Evolutionary conservation across 2,797 vertebrate species (phyloP).

Genomic region (Nannoperca obscura): DNA sequence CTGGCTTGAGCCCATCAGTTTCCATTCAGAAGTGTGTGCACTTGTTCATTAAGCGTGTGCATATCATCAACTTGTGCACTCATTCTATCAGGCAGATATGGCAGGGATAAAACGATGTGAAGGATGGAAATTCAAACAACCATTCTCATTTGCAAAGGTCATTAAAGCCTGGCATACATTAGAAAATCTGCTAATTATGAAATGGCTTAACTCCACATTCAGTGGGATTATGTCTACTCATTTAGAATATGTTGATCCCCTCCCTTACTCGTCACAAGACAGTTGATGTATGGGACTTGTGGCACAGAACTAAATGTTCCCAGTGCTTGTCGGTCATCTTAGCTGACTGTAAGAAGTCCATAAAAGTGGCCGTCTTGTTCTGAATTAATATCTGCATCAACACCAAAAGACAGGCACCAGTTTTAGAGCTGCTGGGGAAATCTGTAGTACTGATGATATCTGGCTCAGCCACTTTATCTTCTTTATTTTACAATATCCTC

Average conservation of each 20-base stretch:
- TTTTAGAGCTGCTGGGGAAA: constrained; percentile 55
- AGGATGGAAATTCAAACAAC: constrained; percentile 85
- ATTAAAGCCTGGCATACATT: constrained; percentile 86
- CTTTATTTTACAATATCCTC: constrained; percentile 42
- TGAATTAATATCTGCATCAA: constrained; percentile 65
- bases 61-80: constrained; percentile 82
- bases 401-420: constrained; percentile 42
- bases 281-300: constrained; percentile 83
- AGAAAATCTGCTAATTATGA: constrained; percentile 88
- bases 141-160: constrained; percentile 87
- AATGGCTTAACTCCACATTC: constrained; percentile 87
- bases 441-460: constrained; percentile 43
- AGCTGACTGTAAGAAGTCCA: constrained; percentile 79
- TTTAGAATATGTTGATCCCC: constrained; percentile 85
- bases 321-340: constrained; percentile 85
- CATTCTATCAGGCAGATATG: constrained; percentile 83
- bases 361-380: constrained; percentile 66
- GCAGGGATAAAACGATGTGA: constrained; percentile 83
- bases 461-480: constrained; percentile 37
- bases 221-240: constrained; percentile 86
- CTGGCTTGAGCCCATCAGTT: constrained; percentile 81
- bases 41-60: constrained; percentile 86
- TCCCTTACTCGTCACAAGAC: constrained; percentile 78
- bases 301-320: constrained; percentile 83
- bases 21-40: constrained; percentile 82